These are phyloP conservation scores for Pocillopora meandrina DNA, from an alignment of 92 coral and sea anemone genomes.

Conservation along the genomic window DNA sequence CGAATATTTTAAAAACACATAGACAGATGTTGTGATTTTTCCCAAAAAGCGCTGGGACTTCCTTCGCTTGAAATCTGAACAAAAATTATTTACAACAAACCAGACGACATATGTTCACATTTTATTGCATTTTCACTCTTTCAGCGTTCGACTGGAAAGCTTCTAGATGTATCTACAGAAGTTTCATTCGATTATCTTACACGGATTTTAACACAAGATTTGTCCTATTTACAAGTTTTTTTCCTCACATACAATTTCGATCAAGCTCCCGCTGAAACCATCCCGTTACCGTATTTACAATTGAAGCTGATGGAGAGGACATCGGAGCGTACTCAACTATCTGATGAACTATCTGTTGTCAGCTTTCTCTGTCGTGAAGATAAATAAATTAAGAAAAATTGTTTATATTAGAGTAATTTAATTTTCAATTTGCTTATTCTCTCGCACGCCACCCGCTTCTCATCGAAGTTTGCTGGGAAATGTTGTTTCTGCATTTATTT, in stretches of 20 bases:
- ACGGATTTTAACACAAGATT: neutral
- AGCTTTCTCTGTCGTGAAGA: neutral
- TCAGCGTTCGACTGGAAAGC: no score
- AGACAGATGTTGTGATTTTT: no score
- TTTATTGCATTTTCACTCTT: no score
- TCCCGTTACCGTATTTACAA: neutral
- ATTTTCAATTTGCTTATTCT: no score
- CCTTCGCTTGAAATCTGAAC: no score
- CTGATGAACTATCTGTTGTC: neutral
- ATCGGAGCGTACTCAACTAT: neutral
- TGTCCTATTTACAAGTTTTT: constrained; percentile 1
- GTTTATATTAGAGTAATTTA: no score
- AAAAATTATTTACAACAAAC: no score
- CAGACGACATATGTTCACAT: neutral
- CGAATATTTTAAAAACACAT: no score
- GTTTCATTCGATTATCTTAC: neutral
- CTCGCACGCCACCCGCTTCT: no score
- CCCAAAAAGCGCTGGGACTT: no score
- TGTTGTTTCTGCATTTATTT: neutral
- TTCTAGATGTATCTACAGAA: no score
- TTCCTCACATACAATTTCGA: neutral
- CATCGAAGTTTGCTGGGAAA: neutral
- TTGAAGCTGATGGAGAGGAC: neutral
- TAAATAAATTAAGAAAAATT: no score
- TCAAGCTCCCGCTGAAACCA: neutral